A percentile compares a stretch with the other conserved stretches of the same genome.
Conservation (phyloP, 2,797 vertebrate species). For the Acanthiza pusilla region DNA sequence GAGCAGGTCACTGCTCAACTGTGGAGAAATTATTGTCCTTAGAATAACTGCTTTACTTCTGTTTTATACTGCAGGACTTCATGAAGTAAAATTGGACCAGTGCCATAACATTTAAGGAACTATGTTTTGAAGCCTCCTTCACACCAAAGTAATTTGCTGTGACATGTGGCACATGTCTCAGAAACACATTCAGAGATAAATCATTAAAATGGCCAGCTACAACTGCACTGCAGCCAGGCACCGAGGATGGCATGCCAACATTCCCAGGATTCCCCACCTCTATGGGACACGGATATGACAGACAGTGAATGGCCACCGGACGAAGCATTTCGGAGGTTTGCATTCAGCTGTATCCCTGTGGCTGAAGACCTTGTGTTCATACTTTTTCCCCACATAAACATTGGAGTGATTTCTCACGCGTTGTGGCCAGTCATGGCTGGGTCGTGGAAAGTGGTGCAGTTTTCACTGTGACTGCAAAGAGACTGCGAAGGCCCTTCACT, state of each 20-base stretch:
- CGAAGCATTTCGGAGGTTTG: neutral
- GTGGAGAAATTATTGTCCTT: neutral
- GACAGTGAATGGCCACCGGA: neutral
- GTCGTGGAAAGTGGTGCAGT: neutral
- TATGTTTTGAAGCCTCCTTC: slow-evolving; percentile 35
- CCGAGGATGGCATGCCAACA: neutral
- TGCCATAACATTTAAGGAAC: neutral
- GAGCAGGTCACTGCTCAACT: neutral
- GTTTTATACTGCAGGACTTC: neutral
- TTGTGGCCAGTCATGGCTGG: neutral
- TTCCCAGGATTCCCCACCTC: neutral
- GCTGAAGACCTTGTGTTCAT: neutral
- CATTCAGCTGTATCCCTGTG: neutral
- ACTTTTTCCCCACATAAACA: neutral
- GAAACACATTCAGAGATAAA: neutral
- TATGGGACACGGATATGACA: rapidly evolving
- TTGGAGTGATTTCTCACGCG: neutral
- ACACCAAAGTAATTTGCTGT: slow-evolving; percentile 37
- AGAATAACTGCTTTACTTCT: neutral
- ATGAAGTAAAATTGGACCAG: slow-evolving; percentile 7
- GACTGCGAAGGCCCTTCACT: neutral
- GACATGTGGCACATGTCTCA: slow-evolving; percentile 7
- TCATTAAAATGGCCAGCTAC: neutral
- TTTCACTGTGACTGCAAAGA: neutral
- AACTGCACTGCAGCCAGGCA: neutral